phyloP scores from a whole-genome alignment of 2,888 invertebrate species.

The Leptinotarsa juncta region DNA sequence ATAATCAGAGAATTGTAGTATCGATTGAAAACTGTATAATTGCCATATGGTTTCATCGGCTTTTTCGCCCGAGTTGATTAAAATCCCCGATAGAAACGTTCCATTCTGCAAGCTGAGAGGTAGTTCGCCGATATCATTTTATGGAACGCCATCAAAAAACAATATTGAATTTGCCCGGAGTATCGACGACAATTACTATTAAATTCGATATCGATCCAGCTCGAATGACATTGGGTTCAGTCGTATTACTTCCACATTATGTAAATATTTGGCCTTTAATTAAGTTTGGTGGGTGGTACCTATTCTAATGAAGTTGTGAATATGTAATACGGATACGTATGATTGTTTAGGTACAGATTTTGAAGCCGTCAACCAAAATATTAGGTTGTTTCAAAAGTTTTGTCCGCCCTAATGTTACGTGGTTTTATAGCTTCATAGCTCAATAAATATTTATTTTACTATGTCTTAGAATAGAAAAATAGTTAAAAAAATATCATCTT shows the following conservation, averaged over 20 bases:
- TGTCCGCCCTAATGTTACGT: too few relatives aligned
- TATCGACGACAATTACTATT: not conserved
- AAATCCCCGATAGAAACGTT: not conserved
- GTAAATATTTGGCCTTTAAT: slow-evolving; percentile 7
- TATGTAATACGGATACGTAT: too few relatives aligned
- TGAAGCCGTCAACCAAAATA: too few relatives aligned
- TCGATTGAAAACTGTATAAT: slow-evolving; percentile 2
- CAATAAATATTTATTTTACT: too few relatives aligned
- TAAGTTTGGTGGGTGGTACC: not conserved
- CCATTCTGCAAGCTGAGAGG: not conserved
- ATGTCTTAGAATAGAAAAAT: too few relatives aligned
- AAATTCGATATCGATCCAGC: not conserved
- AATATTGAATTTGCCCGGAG: slow-evolving; percentile 9
- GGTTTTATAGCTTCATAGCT: too few relatives aligned
- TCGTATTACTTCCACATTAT: not conserved
- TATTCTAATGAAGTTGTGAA: too few relatives aligned
- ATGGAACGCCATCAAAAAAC: not conserved
- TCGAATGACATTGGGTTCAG: not conserved
- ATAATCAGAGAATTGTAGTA: not conserved
- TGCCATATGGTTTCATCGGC: not conserved
- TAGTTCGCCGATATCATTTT: not conserved
- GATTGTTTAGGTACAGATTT: too few relatives aligned
- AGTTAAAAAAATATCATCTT: too few relatives aligned
- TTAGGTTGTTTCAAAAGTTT: too few relatives aligned
- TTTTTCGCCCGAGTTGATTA: not conserved